Base-by-base conservation (phyloP, 2,113 vertebrate genomes). In the Puffinus mauretanicus region DNA sequence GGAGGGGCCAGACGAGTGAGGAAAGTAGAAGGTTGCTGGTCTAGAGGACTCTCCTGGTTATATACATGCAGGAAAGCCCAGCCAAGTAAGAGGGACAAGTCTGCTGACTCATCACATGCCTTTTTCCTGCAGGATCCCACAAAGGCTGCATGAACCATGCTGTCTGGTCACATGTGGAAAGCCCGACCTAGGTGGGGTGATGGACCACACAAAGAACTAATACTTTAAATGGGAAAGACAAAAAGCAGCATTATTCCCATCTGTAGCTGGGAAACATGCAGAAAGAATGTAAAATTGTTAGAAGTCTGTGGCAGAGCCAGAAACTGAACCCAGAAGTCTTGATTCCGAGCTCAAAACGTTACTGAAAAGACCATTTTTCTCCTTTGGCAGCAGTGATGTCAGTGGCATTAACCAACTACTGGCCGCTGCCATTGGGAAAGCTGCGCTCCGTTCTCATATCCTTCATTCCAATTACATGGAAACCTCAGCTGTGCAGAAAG, bases 401-500 rank as follows among this genome's bases (percentile, higher is more conserved):
- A 89, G 54, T 65, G 84, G 60, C 82, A 79, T 79, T 78, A 93
- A 72, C 62, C 78, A 75, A 4, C 72, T 82, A 49, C 83, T 49
- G 64, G 58, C 47, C 1, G 5, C 52, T 92, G 83, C 70, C 64
- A 60, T 5, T 57, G 82, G 76, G 70, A 91, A 86, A 92, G 24
- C 13, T 47, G 36, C 6, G 2, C 26, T 86, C 52, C 5, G 1
- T 46, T 86, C 67, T 88, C 76, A 38, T 76, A 67, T 51, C 62
- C 88, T 70, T 93, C 60, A 70, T 76, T 72, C 71, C 49, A 85
- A 75, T 51, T 75, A 76, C 40, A 75, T 30, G 57, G 82, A 95
- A 96, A 94, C 90, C 73, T 94, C 91, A 82, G 84, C 49, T 81
- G 29, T 58, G 58, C 84, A 79, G 72, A 58, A 96, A 91, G 60